Base-by-base conservation (phyloP, 2,888 invertebrate species). In the Pecten maximus region DNA sequence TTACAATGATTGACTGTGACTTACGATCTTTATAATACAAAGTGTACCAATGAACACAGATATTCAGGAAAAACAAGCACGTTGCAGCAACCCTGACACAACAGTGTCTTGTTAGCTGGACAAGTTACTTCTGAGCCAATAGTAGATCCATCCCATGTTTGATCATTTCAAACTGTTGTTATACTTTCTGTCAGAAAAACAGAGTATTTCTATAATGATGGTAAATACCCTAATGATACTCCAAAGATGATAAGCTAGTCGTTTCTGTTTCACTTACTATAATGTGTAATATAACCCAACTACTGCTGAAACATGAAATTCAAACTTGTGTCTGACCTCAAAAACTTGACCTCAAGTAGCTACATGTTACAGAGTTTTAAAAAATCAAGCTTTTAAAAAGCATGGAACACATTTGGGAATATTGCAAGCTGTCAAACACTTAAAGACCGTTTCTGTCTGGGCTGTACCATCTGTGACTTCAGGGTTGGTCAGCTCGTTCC, bases 381-480 rank as follows among this genome's bases (percentile, higher is more conserved):
- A 60, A 60, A 54, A 3, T 54, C n/a, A 23, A 74, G 74, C 74
- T 74, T 35, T 74, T 16, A 74, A 3, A 74, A 74, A 74, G 74
- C 74, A 74, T 74, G 35, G 74, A 74, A 74, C 74, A 74, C 74
- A 74, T 74, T 28, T 74, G 74, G 74, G 74, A 74, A 74, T 74
- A 74, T 74, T 74, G 74, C 74, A 74, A 74, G 74, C 74, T 74
- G 74, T 74, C 28, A 74, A 35, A 74, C 74, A 74, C 10, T 28
- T 35, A 12, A 28, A 74, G 74, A 74, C 74, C 35, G 35, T 28
- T 1, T 28, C 74, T 28, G 35, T 74, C 74, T 60, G 8, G 60
- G 8, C 60, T 23, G 60, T 60, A 16, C 23, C 60, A 60, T 60
- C 60, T 60, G n/a, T n/a, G 60, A 60, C 60, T 60, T 23, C n/a